Percentiles rank a stretch among this genome's conserved stretches.
These are phyloP conservation scores for Coboldia fuscipes DNA, from an alignment of 1,140 invertebrate genomes.

Conservation along the genomic window DNA sequence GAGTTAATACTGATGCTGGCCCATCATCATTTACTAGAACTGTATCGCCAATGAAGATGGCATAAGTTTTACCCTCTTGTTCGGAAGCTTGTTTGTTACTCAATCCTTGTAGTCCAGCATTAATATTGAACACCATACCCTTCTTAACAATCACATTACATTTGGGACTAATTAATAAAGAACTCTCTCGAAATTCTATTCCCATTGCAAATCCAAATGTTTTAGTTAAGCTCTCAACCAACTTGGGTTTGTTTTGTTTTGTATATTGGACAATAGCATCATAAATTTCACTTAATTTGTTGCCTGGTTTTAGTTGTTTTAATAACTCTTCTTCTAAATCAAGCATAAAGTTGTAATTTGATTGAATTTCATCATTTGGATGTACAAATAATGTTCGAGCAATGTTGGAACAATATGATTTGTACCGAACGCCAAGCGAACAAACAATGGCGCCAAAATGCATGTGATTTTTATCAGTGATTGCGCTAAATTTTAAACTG, in stretches of 20 bases:
- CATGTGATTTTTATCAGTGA: constrained; percentile 80
- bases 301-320: constrained; percentile 61
- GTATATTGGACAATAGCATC: constrained; percentile 61
- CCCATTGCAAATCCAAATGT: constrained; percentile 93
- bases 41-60: constrained; percentile 92
- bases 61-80: constrained; percentile 74
- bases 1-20: constrained; percentile 71
- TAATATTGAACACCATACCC: constrained; percentile 94
- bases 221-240: constrained; percentile 85
- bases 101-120: constrained; percentile 81
- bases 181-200: constrained; percentile 93
- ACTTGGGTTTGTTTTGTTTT: constrained; percentile 67
- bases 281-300: constrained; percentile 76
- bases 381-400: constrained; percentile 94
- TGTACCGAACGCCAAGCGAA: constrained; percentile 84
- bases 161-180: constrained; percentile 80
- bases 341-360: constrained; percentile 85
- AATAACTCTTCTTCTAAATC: constrained; percentile 83
- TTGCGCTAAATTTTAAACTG: constrained; percentile 88
- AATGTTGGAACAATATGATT: constrained; percentile 97
- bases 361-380: constrained; percentile 59
- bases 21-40: constrained; percentile 74
- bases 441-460: constrained; percentile 96
- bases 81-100: constrained; percentile 65
- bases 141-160: constrained; percentile 61